These are phyloP conservation scores for Plebejus argus DNA, from an alignment of 2,888 invertebrate species.

Conservation along the genomic window DNA sequence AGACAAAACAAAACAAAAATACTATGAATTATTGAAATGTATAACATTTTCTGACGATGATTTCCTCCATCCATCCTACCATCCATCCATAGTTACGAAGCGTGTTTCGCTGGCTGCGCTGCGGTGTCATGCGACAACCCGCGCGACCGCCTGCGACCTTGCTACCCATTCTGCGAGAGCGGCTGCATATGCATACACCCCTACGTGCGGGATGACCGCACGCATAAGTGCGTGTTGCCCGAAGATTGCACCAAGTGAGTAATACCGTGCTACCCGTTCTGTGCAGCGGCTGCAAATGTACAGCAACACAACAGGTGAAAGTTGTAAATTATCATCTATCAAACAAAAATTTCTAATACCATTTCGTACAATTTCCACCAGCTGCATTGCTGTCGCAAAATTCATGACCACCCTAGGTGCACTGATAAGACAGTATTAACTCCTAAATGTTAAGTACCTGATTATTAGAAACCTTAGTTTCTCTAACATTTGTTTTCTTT, in stretches of 20 bases:
- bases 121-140: conserved; percentile 74
- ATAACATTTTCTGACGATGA: background rate
- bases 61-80: background rate
- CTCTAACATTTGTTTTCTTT: conserved; percentile 43
- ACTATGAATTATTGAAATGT: too few species aligned
- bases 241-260: conserved; percentile 73
- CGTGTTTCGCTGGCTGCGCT: conserved; percentile 72
- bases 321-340: background rate
- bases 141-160: conserved; percentile 68
- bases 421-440: background rate
- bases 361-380: background rate
- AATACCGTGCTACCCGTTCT: conserved; percentile 70
- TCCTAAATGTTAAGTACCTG: background rate
- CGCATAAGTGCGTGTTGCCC: conserved; percentile 72
- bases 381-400: background rate
- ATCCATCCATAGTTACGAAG: conserved; percentile 55
- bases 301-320: background rate
- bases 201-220: conserved; percentile 70
- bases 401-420: too few species aligned
- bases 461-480: background rate
- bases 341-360: too few species aligned
- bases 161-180: conserved; percentile 75
- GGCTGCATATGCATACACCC: conserved; percentile 71
- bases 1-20: background rate
- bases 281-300: conserved; percentile 66